Base-by-base conservation (phyloP, 2,797 vertebrate genomes). In the Pangasius krempfi region DNA sequence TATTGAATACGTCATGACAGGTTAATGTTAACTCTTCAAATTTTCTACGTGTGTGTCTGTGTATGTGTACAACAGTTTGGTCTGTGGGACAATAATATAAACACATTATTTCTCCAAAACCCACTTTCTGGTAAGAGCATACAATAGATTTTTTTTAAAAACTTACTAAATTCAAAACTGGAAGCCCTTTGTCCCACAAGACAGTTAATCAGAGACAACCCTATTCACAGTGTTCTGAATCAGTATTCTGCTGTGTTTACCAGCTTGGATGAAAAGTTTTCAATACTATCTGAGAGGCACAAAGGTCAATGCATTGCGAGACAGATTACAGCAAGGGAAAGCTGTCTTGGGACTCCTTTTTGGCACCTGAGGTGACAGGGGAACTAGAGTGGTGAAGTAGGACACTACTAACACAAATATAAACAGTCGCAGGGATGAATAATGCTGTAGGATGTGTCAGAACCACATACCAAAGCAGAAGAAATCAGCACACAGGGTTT, bases 171-270 rank as follows among this genome's bases (percentile, higher is more conserved):
- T 84, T 84, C 27, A 18, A 30, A 20, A n/a, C 58, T 47, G 52
- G 44, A 64, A 44, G 37, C 18, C 68, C 16, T 52, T 16, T 30
- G 27, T 52, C 62, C 62, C 44, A 33, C 16, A 30, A 68, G 27
- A 84, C 40, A 47, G 56, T 47, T 64, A 64, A 83, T 83, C 81
- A 68, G 60, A 84, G 16, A 20, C 44, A 30, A 52, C 27, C 44
- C 7, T 50, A 1, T 52, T 33, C 83, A 84, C 64, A 20, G 18
- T 68, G 47, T 33, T 33, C n/a, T 52, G 20, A 70, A 84, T 84
- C 30, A 84, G 83, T 84, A 84, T 84, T 70, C 83, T 84, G 20
- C n/a, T 54, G 64, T 33, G n/a, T 84, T 84, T 70, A 84, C 47
- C 64, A 68, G 47, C 81, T 22, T 33, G 64, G 47, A 68, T 84